phyloP scores from a whole-genome alignment of 2,797 vertebrate genomes.

The Periophthalmus magnuspinnatus region DNA sequence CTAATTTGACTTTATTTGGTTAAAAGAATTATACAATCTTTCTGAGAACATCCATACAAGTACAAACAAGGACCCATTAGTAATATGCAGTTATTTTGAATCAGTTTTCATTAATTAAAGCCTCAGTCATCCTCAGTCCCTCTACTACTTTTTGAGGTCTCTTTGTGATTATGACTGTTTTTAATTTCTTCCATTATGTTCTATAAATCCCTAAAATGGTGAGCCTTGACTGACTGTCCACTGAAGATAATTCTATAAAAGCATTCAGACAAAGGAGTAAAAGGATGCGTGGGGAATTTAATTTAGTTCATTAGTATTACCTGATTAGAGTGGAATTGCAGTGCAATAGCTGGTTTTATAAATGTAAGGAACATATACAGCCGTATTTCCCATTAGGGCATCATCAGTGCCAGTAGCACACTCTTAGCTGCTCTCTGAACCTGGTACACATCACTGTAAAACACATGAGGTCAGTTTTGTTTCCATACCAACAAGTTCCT shows the following conservation, averaged over 20 bases:
- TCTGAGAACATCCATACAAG: neutral
- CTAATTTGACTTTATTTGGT: neutral
- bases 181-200: constrained; percentile 35
- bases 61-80: constrained; percentile 1
- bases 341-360: constrained; percentile 4
- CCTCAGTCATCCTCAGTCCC: constrained; percentile 1
- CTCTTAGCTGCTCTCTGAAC: constrained; percentile 8
- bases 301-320: constrained; percentile 22
- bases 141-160: constrained; percentile 11
- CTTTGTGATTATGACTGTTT: constrained; percentile 27
- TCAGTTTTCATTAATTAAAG: constrained; percentile 19
- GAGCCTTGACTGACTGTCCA: constrained; percentile 22
- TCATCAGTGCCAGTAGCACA: constrained; percentile 30
- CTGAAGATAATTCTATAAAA: constrained; percentile 34
- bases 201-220: constrained; percentile 29
- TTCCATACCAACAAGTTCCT: constrained; percentile 33
- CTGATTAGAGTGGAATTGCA: constrained; percentile 16
- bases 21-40: neutral
- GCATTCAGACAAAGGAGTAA: constrained; percentile 33
- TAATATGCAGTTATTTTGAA: constrained; percentile 24
- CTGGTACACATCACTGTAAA: constrained; percentile 26
- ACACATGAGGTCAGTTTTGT: constrained; percentile 19
- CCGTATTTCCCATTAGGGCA: constrained; percentile 17
- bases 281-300: constrained; percentile 48
- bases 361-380: constrained; percentile 10